These are phyloP conservation scores for Trachurus trachurus DNA, from an alignment of 2,797 vertebrate species.

Conservation along the genomic window DNA sequence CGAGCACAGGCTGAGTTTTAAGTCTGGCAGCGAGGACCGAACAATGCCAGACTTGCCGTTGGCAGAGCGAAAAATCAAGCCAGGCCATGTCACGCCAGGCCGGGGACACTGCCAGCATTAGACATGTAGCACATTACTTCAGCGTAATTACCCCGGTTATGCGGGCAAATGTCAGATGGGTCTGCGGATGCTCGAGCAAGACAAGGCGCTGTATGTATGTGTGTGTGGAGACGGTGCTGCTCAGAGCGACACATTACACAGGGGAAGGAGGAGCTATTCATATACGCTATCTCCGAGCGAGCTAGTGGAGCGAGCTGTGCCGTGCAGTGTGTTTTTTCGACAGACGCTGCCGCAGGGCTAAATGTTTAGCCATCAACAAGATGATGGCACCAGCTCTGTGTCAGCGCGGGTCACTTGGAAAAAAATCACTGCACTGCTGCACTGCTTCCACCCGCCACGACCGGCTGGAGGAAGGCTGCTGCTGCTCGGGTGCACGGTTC, in stretches of 20 bases:
- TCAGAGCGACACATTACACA: conserved; percentile 43
- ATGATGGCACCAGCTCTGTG: conserved; percentile 51
- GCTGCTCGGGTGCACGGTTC: background rate
- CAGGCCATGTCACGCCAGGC: conserved; percentile 51
- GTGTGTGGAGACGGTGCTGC: conserved; percentile 23
- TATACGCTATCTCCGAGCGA: conserved; percentile 15
- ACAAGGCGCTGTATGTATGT: conserved; percentile 18
- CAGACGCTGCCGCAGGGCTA: conserved; percentile 41
- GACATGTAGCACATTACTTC: conserved; percentile 77
- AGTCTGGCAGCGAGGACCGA: conserved; percentile 2
- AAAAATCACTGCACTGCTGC: conserved; percentile 21
- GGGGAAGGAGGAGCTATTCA: conserved; percentile 53
- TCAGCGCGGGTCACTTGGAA: conserved; percentile 48
- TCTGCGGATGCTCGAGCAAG: conserved; percentile 33
- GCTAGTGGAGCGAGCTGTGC: conserved; percentile 29
- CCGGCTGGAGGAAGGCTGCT: too few relatives aligned
- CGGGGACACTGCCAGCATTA: conserved; percentile 67
- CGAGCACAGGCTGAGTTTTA: conserved; percentile 22
- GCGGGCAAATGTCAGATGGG: conserved; percentile 64
- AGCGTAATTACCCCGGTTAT: conserved; percentile 74
- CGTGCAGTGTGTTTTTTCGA: conserved; percentile 24
- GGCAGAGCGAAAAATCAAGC: conserved; percentile 40
- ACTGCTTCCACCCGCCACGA: conserved; percentile 9
- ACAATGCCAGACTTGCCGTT: conserved; percentile 46
- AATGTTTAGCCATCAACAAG: conserved; percentile 58